Percentiles rank a stretch among this genome's conserved stretches.
Conservation (phyloP, 2,113 vertebrate species). For the Mustelus asterias region DNA sequence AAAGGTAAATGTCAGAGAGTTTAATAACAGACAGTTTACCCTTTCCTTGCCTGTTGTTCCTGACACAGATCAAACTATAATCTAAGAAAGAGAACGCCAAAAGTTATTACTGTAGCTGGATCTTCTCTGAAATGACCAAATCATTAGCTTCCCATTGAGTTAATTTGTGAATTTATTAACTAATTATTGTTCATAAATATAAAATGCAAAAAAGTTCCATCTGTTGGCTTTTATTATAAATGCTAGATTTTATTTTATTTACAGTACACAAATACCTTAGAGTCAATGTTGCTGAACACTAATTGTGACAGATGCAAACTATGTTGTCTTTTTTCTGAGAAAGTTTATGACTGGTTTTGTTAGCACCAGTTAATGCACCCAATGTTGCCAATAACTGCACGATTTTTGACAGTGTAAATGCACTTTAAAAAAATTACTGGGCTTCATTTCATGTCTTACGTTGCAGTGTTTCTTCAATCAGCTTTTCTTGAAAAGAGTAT, state of each 20-base stretch:
- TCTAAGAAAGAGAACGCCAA: neutral
- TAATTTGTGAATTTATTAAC: neutral
- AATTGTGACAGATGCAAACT: neutral
- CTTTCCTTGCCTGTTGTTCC: neutral
- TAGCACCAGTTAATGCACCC: neutral
- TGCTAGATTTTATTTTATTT: neutral
- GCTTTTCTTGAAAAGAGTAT: conserved; percentile 37
- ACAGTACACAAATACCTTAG: neutral
- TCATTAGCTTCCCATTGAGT: neutral
- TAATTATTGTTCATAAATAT: neutral
- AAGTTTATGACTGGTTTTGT: neutral
- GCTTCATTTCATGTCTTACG: too few relatives aligned
- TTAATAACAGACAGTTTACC: neutral
- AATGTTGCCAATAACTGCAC: neutral
- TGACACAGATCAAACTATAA: conserved; percentile 1
- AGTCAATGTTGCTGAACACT: neutral
- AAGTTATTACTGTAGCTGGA: neutral
- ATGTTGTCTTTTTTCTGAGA: neutral
- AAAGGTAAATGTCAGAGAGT: conserved; percentile 40
- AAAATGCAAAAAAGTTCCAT: neutral
- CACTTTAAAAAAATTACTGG: neutral
- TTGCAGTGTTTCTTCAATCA: neutral
- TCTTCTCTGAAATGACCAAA: neutral
- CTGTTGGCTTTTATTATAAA: conserved; percentile 17
- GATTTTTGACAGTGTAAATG: neutral